These are phyloP conservation scores for Ephialtes manifestator DNA, from an alignment of 2,888 invertebrate species.

Conservation along the genomic window DNA sequence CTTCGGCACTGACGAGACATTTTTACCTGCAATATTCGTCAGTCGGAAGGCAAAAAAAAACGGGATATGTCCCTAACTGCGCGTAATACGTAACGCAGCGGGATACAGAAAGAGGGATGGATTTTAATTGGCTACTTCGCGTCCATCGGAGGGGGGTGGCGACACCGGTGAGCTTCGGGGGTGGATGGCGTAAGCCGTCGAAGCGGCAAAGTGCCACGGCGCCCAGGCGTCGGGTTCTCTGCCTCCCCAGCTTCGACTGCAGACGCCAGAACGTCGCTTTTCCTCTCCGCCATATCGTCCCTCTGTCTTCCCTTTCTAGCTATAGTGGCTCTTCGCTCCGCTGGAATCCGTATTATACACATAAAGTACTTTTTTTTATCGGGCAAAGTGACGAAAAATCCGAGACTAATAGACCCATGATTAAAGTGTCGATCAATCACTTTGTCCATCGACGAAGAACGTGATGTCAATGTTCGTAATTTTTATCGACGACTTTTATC, in stretches of 20 bases:
- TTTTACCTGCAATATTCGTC: conserved; percentile 28
- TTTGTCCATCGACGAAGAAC: background rate
- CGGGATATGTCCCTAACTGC: background rate
- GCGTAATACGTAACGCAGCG: conserved; percentile 53
- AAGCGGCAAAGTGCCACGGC: conserved; percentile 78
- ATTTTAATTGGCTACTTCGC: conserved; percentile 80
- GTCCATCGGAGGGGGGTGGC: conserved; percentile 44
- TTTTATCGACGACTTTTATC: background rate
- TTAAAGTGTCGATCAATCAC: conserved; percentile 63
- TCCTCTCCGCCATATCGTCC: conserved; percentile 45
- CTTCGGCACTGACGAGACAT: background rate
- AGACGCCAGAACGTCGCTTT: conserved; percentile 55
- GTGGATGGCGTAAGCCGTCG: conserved; percentile 77
- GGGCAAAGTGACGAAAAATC: conserved; percentile 33
- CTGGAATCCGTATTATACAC: conserved; percentile 7
- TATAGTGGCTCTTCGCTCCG: background rate
- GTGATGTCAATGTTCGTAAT: background rate
- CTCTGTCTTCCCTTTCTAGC: conserved; percentile 42
- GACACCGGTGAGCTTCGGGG: conserved; percentile 38
- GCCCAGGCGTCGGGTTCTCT: conserved; percentile 65
- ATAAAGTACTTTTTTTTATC: conserved; percentile 7
- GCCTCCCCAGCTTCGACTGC: conserved; percentile 51
- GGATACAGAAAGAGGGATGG: conserved; percentile 65
- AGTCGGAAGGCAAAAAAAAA: background rate
- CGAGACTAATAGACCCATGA: conserved; percentile 50